Conservation (phyloP, 2,113 vertebrate genomes). For the Callionymus lyra region DNA sequence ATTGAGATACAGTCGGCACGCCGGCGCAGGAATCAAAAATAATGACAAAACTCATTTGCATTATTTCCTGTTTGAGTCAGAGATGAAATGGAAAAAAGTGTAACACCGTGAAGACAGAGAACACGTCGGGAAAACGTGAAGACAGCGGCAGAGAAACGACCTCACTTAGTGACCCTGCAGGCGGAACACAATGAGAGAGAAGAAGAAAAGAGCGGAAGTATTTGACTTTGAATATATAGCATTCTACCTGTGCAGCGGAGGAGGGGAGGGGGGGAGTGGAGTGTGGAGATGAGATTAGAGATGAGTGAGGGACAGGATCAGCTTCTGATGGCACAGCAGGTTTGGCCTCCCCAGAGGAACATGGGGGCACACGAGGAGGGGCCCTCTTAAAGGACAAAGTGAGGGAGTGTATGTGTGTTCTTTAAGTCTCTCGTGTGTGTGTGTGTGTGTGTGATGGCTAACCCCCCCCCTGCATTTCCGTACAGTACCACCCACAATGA, state of each 20-base stretch:
- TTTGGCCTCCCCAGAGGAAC: constrained; percentile 57
- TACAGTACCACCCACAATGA: constrained; percentile 55
- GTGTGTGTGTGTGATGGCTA: constrained; percentile 25
- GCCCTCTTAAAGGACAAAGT: constrained; percentile 63
- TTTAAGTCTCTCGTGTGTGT: constrained; percentile 12
- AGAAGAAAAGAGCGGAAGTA: constrained; percentile 33
- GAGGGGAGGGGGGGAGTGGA: constrained; percentile 17
- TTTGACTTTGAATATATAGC: constrained; percentile 48
- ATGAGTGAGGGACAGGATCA: constrained; percentile 33
- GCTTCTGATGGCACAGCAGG: constrained; percentile 71
- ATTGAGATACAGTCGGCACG: constrained; percentile 51
- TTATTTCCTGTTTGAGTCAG: constrained; percentile 39
- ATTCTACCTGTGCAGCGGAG: constrained; percentile 45
- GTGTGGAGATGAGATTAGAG: constrained; percentile 52
- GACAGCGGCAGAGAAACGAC: constrained; percentile 41
- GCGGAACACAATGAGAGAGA: constrained; percentile 34
- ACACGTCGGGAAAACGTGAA: too few relatives aligned
- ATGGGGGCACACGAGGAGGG: constrained; percentile 40
- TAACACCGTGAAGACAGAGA: too few relatives aligned
- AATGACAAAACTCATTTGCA: constrained; percentile 38
- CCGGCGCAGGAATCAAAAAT: constrained; percentile 48
- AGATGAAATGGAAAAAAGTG: constrained; percentile 5
- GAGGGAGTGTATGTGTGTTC: constrained; percentile 34
- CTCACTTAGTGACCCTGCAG: constrained; percentile 37
- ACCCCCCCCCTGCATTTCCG: constrained; percentile 14